phyloP scores from a whole-genome alignment of 2,888 invertebrate genomes.

The Danaus chrysippus region DNA sequence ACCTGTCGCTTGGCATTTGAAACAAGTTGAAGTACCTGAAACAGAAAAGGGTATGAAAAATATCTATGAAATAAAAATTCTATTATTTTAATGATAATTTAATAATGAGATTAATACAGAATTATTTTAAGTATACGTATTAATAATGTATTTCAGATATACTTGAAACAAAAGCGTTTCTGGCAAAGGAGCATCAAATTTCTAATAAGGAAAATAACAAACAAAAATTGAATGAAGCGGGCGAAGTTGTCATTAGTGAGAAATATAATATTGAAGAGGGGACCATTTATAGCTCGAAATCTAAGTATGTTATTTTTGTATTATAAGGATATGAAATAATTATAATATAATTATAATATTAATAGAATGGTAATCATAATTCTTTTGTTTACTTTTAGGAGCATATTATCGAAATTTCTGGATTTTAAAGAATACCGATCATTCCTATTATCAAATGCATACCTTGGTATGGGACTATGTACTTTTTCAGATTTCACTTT shows the following conservation, averaged over 20 bases:
- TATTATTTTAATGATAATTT: no score
- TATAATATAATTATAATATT: background rate
- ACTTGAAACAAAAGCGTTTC: conserved; percentile 40
- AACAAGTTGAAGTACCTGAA: conserved; percentile 40
- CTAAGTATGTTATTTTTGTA: background rate
- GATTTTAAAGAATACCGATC: conserved; percentile 78
- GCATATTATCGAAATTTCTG: conserved; percentile 36
- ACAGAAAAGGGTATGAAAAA: conserved; percentile 36
- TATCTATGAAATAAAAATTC: background rate
- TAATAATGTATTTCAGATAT: background rate
- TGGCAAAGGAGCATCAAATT: conserved; percentile 33
- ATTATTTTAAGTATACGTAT: background rate
- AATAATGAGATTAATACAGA: background rate
- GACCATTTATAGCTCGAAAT: background rate
- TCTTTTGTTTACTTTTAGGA: conserved; percentile 20
- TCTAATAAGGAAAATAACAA: conserved; percentile 18
- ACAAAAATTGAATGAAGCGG: background rate
- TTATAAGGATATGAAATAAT: background rate
- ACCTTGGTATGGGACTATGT: conserved; percentile 76
- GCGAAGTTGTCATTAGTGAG: conserved; percentile 6
- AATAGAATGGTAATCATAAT: background rate
- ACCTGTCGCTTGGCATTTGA: conserved; percentile 83
- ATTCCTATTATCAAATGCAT: conserved; percentile 77
- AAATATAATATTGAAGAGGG: conserved; percentile 10
- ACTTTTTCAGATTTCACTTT: conserved; percentile 77